Evolutionary conservation across 2,113 vertebrate species (phyloP), one percentile per base, ranked within the genome.

Genomic region (Bubo scandiacus): DNA sequence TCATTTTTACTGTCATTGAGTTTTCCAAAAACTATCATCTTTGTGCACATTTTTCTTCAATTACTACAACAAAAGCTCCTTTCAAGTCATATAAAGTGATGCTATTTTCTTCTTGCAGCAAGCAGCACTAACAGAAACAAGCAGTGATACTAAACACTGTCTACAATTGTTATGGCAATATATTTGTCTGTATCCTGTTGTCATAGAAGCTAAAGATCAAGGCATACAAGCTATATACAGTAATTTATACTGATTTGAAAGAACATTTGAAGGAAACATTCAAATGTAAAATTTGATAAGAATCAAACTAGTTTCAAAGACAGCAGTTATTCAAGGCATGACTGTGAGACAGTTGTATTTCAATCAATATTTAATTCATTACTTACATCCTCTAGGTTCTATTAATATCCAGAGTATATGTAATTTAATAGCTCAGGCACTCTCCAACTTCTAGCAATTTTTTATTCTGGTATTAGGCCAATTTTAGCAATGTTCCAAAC

Each of bases 121-220:
- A 95, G 92, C 78, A 92, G 67, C 86, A 74, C 82, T 89, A 90
- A 97, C 84, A 85, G 78, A 94, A 93, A 96, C 82, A 61, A 93
- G 72, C 90, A 93, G 45, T 81, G 94, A 97, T 97, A 88, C 94
- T 95, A 97, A 98, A 97, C 93, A 92, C 57, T 92, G 88, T 83
- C 71, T 70, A 81, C 95, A 85, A 97, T 96, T 98, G 97, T 97
- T 98, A 98, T 95, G 96, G 97, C 98, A 98, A 98, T 96, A 68
- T 67, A 94, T 97, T 97, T 98, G 91, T 95, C 93, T 96, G 91
- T 67, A 93, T 89, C 81, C 85, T 96, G 87, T 98, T 98, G 97
- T 98, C 97, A 98, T 96, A 90, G 94, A 95, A 98, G 96, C 92
- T 95, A 93, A 97, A 96, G 92, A 98, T 96, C 94, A 97, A 98